Conservation (phyloP, 1,140 invertebrate species). For the Drosophila sulfurigaster region DNA sequence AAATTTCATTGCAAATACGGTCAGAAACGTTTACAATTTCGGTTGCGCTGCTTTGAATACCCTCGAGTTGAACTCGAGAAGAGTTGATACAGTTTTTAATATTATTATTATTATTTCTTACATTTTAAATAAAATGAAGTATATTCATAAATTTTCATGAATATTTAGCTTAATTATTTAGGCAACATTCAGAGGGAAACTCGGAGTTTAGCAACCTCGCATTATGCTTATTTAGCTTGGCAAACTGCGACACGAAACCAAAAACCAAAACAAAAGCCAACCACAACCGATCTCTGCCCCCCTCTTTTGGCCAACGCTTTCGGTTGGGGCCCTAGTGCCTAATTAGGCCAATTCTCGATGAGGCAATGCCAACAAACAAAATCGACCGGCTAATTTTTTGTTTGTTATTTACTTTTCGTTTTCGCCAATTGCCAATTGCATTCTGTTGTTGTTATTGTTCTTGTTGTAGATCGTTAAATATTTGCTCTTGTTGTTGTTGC, state of each 20-base stretch:
- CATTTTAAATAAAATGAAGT: too few species aligned
- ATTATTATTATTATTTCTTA: too few species aligned
- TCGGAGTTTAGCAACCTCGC: background rate
- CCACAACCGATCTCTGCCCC: background rate
- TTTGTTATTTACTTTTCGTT: constrained; percentile 68
- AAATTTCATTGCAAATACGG: constrained; percentile 54
- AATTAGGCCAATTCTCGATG: constrained; percentile 73
- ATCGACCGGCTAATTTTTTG: constrained; percentile 64
- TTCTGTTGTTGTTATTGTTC: constrained; percentile 33
- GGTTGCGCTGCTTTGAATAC: constrained; percentile 20
- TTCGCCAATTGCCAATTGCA: constrained; percentile 51
- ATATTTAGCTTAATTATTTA: background rate
- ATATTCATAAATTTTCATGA: background rate
- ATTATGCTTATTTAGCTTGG: constrained; percentile 10
- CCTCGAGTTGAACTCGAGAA: background rate
- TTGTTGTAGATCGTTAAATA: constrained; percentile 2
- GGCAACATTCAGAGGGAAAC: constrained; percentile 5
- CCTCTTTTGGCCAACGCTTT: background rate
- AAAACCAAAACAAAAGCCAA: constrained; percentile 64
- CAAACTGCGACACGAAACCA: constrained; percentile 62
- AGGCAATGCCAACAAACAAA: constrained; percentile 64
- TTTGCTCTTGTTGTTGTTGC: background rate
- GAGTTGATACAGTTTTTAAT: too few species aligned
- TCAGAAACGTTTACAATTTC: constrained; percentile 54
- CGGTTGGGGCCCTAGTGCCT: constrained; percentile 28